Conservation (phyloP, 2,113 vertebrate genomes). For the Zootoca vivipara region DNA sequence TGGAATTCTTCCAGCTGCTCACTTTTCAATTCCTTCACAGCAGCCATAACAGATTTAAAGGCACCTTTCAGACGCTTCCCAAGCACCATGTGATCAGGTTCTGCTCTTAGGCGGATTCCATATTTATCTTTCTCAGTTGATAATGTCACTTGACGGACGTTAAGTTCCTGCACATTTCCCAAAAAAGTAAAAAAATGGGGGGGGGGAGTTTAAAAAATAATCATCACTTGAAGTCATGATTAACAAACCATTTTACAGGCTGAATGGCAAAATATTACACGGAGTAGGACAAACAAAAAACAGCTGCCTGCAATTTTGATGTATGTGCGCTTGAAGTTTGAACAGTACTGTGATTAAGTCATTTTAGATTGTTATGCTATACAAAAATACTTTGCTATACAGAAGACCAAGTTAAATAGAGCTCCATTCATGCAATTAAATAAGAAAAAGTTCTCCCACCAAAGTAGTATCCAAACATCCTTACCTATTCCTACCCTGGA, state of each 20-base stretch:
- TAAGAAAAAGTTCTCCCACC: background rate
- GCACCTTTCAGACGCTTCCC: slow-evolving; percentile 94
- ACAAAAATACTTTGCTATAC: background rate
- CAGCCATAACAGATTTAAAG: slow-evolving; percentile 86
- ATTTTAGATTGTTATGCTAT: background rate
- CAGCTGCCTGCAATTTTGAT: background rate
- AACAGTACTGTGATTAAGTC: background rate
- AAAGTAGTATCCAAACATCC: background rate
- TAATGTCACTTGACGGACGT: slow-evolving; percentile 90
- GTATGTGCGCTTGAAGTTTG: background rate
- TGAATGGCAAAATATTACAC: background rate
- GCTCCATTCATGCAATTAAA: background rate
- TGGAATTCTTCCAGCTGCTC: slow-evolving; percentile 92
- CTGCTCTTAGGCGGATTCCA: slow-evolving; percentile 88
- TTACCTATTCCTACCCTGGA: background rate
- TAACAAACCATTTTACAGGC: background rate
- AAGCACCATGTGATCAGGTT: slow-evolving; percentile 97
- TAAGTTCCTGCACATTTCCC: slow-evolving; percentile 83
- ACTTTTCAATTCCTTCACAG: slow-evolving; percentile 89
- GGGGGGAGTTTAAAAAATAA: background rate
- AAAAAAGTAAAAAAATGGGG: background rate
- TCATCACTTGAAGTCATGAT: background rate
- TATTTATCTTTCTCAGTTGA: slow-evolving; percentile 93
- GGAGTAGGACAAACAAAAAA: background rate
- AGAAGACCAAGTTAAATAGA: background rate